Evolutionary conservation across 2,113 vertebrate genomes (phyloP).

Genomic region (Brachypodius melanocephalos): DNA sequence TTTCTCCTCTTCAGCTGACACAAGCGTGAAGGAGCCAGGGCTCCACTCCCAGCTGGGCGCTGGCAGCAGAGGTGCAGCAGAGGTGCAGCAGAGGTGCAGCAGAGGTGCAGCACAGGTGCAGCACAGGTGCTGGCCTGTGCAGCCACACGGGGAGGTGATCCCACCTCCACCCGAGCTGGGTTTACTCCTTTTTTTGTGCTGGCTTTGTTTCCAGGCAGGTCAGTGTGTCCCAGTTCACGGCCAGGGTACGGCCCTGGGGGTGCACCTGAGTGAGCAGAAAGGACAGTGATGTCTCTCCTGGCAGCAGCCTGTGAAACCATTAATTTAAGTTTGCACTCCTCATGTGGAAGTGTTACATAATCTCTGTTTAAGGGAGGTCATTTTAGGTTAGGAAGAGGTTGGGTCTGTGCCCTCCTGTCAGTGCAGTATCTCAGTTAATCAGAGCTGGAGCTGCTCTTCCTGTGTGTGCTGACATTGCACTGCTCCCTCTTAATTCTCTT

Average conservation of each 20-base stretch:
- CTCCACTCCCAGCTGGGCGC: background rate
- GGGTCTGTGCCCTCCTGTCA: background rate
- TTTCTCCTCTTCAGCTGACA: background rate
- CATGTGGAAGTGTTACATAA: background rate
- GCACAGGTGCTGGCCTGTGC: background rate
- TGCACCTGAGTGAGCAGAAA: background rate
- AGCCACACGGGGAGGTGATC: background rate
- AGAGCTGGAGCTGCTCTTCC: background rate
- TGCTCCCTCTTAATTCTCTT: background rate
- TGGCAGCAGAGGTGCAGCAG: background rate
- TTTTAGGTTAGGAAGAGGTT: background rate
- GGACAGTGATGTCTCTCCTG: background rate
- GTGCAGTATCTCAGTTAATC: background rate
- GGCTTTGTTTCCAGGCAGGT: background rate
- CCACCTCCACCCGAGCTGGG: background rate
- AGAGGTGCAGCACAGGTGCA: no score
- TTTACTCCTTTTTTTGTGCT: background rate
- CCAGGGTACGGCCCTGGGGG: background rate
- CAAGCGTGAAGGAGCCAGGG: rapidly evolving
- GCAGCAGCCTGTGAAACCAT: background rate
- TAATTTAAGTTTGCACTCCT: background rate
- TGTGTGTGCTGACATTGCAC: background rate
- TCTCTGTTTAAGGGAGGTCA: background rate
- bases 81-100: no score
- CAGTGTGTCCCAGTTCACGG: background rate